Percentiles rank a stretch among this genome's conserved stretches.
Evolutionary conservation across 2,797 vertebrate species (phyloP).

Genomic region (Sebastes reedi): DNA sequence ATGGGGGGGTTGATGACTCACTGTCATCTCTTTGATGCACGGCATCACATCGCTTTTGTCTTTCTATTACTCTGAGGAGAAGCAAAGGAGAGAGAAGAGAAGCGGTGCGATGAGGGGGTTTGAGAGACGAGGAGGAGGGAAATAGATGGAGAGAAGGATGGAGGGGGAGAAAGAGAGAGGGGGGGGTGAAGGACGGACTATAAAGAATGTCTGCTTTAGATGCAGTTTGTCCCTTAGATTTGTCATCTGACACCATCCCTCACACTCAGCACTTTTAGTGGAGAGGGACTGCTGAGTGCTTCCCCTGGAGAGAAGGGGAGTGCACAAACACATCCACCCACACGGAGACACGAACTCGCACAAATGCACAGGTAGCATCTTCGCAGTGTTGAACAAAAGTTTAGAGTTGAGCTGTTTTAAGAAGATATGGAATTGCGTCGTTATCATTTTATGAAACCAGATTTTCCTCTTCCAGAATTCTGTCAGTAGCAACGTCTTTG

Average conservation of each 20-base stretch:
- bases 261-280: conserved; percentile 79
- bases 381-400: conserved; percentile 1
- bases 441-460: background rate
- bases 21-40: conserved; percentile 57
- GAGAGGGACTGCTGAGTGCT: conserved; percentile 64
- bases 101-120: conserved; percentile 12
- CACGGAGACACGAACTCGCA: conserved; percentile 24
- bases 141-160: conserved; percentile 1
- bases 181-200: conserved; percentile 42
- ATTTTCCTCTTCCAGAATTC: background rate
- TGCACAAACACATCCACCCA: conserved; percentile 24
- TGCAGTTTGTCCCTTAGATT: conserved; percentile 77
- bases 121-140: conserved; percentile 18
- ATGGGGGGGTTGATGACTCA: conserved; percentile 64
- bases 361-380: conserved; percentile 41
- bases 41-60: conserved; percentile 35
- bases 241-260: conserved; percentile 76
- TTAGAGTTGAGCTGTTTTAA: conserved; percentile 9
- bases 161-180: background rate
- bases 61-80: conserved; percentile 23
- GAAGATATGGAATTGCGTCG: background rate
- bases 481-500: background rate
- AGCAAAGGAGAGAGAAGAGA: background rate
- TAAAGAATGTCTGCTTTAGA: conserved; percentile 72
- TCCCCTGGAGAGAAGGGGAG: conserved; percentile 40